A percentile compares a stretch with the other conserved stretches of the same genome.
These are phyloP conservation scores for Stenopsyche tienmushanensis DNA, from an alignment of 1,140 invertebrate species.

Conservation along the genomic window DNA sequence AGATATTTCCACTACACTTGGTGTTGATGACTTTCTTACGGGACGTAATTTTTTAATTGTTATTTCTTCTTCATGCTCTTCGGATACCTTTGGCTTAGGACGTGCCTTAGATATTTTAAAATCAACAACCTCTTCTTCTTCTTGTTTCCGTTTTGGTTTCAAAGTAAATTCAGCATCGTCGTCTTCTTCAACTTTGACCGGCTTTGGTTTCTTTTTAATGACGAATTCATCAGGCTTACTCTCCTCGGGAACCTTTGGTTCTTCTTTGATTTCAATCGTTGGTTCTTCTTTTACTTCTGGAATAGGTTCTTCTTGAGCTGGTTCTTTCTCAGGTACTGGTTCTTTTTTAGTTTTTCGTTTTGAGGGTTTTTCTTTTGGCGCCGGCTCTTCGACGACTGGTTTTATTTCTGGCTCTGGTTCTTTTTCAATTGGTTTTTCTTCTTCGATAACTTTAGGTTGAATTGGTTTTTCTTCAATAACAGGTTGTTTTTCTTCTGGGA, in stretches of 20 bases:
- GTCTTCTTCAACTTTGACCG: slow-evolving; percentile 26
- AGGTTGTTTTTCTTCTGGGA: slow-evolving; percentile 45
- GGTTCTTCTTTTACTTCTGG: slow-evolving; percentile 45
- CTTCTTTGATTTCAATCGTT: slow-evolving; percentile 43
- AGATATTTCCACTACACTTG: slow-evolving; percentile 66
- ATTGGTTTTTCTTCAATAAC: too few species aligned
- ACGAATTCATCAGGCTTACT: slow-evolving; percentile 48
- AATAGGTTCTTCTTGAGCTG: slow-evolving; percentile 32
- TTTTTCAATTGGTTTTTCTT: slow-evolving; percentile 42
- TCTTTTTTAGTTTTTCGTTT: slow-evolving; percentile 45
- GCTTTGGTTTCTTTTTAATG: slow-evolving; percentile 45
- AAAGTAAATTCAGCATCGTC: slow-evolving; percentile 7
- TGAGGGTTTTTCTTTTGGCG: slow-evolving; percentile 24
- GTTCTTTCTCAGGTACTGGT: not conserved
- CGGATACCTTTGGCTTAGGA: slow-evolving; percentile 55
- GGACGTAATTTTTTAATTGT: slow-evolving; percentile 71
- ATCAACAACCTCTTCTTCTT: slow-evolving; percentile 44
- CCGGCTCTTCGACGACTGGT: slow-evolving; percentile 28
- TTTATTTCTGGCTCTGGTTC: slow-evolving; percentile 40
- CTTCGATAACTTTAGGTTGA: slow-evolving; percentile 29
- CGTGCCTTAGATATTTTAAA: slow-evolving; percentile 33
- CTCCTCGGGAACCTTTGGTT: slow-evolving; percentile 49
- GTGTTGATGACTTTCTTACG: slow-evolving; percentile 61
- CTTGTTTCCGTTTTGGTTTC: slow-evolving; percentile 42
- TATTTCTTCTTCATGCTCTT: slow-evolving; percentile 71